Evolutionary conservation across 2,113 vertebrate genomes (phyloP), one percentile per base, ranked within the genome.

Genomic region (Stigmatopora argus): DNA sequence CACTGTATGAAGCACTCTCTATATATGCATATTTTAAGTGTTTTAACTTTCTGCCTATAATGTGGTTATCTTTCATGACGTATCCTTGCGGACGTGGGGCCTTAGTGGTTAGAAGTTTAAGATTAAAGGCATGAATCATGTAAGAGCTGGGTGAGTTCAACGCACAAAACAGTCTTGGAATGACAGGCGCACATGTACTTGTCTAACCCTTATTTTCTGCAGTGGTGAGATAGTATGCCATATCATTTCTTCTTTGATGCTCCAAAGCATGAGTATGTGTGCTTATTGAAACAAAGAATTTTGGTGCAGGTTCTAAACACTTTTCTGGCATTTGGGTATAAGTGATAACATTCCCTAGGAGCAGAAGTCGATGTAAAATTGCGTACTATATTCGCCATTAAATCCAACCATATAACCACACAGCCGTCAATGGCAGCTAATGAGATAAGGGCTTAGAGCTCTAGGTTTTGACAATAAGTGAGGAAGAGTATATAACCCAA

Each of bases 61-160:
- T 87, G 85, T 85, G 72, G 79, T 89, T 78, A 86, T 78, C 75
- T 70, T 75, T 83, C 75, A 80, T 78, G 78, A 83, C 83, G 83
- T 82, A 85, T 88, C 78, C 79, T 70, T 85, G 78, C 83, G 77
- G 81, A 72, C 67, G 75, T 74, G 72, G 81, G 71, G 71, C 41
- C 47, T 80, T 67, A 80, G 68, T 70, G 70, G 75, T 74, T 79
- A 82, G 86, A 81, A 74, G 62, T 56, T 62, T 62, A 58, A 71
- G 68, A 80, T 70, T 75, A 78, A 73, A 83, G 62, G 56, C 66
- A 74, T 89, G 79, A 83, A 75, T 89, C 85, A 85, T 68, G 49
- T 65, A 47, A 71, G 70, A 68, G 41, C 65, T 51, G 70, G 75
- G 60, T 66, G 65, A 74, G 48, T 62, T 84, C 66, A 61, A 73